Evolutionary conservation across 2,888 invertebrate species (phyloP).

Genomic region (Mimachlamys varia): DNA sequence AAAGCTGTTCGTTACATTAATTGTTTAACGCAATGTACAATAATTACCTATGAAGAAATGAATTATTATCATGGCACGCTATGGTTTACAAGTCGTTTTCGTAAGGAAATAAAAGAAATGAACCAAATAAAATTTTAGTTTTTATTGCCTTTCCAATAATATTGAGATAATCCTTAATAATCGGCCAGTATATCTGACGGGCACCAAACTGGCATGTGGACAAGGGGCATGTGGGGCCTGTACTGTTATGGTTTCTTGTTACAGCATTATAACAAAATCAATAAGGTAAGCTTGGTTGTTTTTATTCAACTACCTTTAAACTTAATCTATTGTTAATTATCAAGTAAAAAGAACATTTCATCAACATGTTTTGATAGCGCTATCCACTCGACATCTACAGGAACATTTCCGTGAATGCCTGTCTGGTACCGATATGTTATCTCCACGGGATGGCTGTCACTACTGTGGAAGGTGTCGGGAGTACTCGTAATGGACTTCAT

Average conservation of each 20-base stretch:
- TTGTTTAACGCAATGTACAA: too few species aligned
- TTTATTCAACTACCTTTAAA: too few species aligned
- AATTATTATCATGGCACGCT: too few species aligned
- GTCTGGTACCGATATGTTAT: slow-evolving; percentile 76
- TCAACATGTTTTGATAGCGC: background rate
- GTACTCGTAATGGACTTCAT: slow-evolving; percentile 74
- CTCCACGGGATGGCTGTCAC: slow-evolving; percentile 79
- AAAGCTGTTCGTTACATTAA: too few species aligned
- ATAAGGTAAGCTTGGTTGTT: slow-evolving; percentile 61
- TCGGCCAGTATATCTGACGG: slow-evolving; percentile 46
- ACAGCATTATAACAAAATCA: slow-evolving; percentile 83
- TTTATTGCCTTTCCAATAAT: background rate
- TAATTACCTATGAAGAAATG: too few species aligned
- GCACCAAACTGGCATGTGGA: slow-evolving; percentile 90
- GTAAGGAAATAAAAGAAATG: too few species aligned
- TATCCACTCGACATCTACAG: slow-evolving; percentile 46
- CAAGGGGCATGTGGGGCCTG: slow-evolving; percentile 98
- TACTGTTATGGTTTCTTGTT: slow-evolving; percentile 94
- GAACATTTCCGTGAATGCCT: slow-evolving; percentile 77
- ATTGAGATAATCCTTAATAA: slow-evolving; percentile 35
- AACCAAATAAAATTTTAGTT: too few species aligned
- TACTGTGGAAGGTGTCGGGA: slow-evolving; percentile 80
- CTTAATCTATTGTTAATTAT: too few species aligned
- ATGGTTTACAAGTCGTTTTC: too few species aligned
- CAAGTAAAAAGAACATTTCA: background rate